Evolutionary conservation across 2,113 vertebrate genomes (phyloP).

Genomic region (Oplegnathus fasciatus): DNA sequence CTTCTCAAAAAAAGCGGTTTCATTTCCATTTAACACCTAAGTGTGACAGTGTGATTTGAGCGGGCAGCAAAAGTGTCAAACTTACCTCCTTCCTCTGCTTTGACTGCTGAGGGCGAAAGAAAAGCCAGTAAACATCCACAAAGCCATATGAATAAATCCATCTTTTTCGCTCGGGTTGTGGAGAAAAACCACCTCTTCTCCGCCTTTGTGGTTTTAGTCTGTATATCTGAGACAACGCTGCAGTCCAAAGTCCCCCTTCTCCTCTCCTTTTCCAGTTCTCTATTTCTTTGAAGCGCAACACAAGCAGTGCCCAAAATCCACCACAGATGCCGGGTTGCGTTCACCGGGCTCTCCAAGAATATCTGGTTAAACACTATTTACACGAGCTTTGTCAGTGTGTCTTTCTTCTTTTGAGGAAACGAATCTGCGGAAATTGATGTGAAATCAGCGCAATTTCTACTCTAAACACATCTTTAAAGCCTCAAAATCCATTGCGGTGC

Average conservation of each 20-base stretch:
- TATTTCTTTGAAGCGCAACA: slow-evolving; percentile 48
- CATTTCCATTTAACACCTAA: slow-evolving; percentile 4
- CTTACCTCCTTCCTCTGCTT: slow-evolving; percentile 92
- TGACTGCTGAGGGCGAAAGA: slow-evolving; percentile 81
- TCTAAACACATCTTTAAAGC: slow-evolving; percentile 40
- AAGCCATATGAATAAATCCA: slow-evolving; percentile 89
- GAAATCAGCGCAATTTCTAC: slow-evolving; percentile 28
- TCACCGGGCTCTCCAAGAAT: slow-evolving; percentile 50
- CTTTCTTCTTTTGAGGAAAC: not conserved
- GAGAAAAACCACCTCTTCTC: slow-evolving; percentile 21
- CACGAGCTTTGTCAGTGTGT: not conserved
- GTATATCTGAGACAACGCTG: slow-evolving; percentile 29
- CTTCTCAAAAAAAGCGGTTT: not conserved
- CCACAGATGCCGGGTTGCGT: slow-evolving; percentile 5
- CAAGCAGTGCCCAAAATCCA: slow-evolving; percentile 42
- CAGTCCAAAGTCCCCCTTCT: slow-evolving; percentile 36
- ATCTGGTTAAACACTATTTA: not conserved
- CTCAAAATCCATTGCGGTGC: slow-evolving; percentile 60
- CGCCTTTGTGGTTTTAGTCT: slow-evolving; percentile 17
- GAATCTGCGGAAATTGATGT: not conserved
- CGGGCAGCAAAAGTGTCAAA: slow-evolving; percentile 59
- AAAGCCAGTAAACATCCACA: slow-evolving; percentile 89
- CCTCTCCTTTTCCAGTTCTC: slow-evolving; percentile 16
- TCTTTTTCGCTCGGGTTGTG: slow-evolving; percentile 71
- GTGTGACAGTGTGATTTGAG: slow-evolving; percentile 27